Percentiles rank a stretch among this genome's conserved stretches.
phyloP scores from a whole-genome alignment of 1,140 invertebrate genomes.

The Dreissena polymorpha region DNA sequence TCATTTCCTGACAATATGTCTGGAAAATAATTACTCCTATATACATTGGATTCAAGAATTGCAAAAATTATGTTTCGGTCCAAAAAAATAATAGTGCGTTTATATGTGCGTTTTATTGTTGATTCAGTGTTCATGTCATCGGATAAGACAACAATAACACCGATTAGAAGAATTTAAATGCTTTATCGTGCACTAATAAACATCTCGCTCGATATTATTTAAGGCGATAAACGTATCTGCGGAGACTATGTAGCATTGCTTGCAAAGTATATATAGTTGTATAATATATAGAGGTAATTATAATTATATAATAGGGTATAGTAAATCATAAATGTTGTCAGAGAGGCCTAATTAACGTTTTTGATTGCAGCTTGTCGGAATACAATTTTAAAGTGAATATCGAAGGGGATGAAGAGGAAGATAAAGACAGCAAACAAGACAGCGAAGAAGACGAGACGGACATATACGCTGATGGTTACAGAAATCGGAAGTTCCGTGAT shows the following conservation, averaged over 20 bases:
- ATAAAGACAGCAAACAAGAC: background rate
- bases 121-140: no score
- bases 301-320: background rate
- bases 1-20: no score
- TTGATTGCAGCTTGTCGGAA: slow-evolving; percentile 5
- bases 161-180: background rate
- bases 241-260: background rate
- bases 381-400: slow-evolving; percentile 25
- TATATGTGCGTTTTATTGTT: no score
- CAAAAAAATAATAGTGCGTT: no score
- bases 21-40: no score
- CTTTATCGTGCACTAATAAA: background rate
- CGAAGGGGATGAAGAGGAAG: slow-evolving; percentile 26
- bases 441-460: slow-evolving; percentile 8
- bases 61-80: no score
- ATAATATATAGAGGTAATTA: no score
- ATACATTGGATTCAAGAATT: no score
- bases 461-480: background rate
- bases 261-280: background rate
- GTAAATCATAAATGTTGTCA: background rate
- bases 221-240: background rate
- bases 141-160: no score
- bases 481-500: slow-evolving; percentile 23
- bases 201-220: background rate
- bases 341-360: no score